Evolutionary conservation across 2,797 vertebrate species (phyloP).

Genomic region (Enteromius paludinosus): DNA sequence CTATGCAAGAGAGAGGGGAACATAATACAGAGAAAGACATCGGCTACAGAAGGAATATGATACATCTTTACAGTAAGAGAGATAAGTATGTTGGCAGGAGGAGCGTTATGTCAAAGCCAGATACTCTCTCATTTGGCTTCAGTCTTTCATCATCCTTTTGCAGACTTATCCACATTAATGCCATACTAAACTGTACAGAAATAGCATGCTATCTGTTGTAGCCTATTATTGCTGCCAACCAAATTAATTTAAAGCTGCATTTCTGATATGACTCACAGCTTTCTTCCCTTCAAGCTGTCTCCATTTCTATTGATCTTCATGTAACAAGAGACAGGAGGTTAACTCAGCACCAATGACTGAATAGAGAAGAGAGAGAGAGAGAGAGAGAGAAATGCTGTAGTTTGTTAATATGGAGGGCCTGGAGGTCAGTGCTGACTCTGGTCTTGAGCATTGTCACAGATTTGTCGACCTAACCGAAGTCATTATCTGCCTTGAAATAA

Average conservation of each 20-base stretch:
- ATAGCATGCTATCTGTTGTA: conserved; percentile 5
- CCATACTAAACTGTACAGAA: conserved; percentile 8
- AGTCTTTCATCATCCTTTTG: conserved; percentile 12
- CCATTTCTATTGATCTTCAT: conserved; percentile 58
- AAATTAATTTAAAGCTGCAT: conserved; percentile 22
- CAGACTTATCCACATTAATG: conserved; percentile 4
- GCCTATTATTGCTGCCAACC: not conserved
- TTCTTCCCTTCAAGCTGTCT: conserved; percentile 39
- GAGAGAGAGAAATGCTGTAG: not conserved
- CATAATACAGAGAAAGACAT: not conserved
- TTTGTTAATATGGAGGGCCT: conserved; percentile 35
- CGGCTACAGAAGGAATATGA: conserved; percentile 5
- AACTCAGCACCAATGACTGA: conserved; percentile 51
- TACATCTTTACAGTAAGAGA: conserved; percentile 26
- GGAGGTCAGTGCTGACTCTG: conserved; percentile 33
- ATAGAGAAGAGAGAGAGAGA: conserved; percentile 7
- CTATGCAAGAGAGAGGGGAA: not conserved
- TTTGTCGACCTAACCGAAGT: conserved; percentile 36
- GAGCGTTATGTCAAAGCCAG: conserved; percentile 13
- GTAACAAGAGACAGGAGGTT: conserved; percentile 61
- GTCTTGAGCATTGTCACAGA: conserved; percentile 19
- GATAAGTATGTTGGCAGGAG: conserved; percentile 13
- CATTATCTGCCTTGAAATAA: conserved; percentile 34
- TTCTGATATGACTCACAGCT: conserved; percentile 33
- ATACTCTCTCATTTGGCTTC: conserved; percentile 28